Percentiles rank a stretch among this genome's conserved stretches.
Evolutionary conservation across 2,888 invertebrate species (phyloP).

Genomic region (Copidosoma aretas): DNA sequence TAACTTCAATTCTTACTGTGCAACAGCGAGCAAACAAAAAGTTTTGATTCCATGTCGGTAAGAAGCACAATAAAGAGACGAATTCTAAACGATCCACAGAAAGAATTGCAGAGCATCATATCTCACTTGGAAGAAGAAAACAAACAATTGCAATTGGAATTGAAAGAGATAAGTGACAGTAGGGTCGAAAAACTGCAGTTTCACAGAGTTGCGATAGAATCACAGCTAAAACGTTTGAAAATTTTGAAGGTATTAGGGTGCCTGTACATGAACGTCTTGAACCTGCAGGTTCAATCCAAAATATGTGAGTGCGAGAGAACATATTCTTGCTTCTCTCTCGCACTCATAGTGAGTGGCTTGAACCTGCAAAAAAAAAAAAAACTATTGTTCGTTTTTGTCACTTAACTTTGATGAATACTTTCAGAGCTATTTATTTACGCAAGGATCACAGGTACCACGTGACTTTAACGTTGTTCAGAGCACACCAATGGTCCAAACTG

Average conservation of each 20-base stretch:
- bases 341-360: no score
- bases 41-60: slow-evolving; percentile 52
- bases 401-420: slow-evolving; percentile 29
- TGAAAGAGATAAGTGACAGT: slow-evolving; percentile 56
- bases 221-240: slow-evolving; percentile 73
- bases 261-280: neutral
- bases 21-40: slow-evolving; percentile 50
- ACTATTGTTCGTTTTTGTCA: neutral
- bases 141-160: slow-evolving; percentile 61
- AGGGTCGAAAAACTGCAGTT: slow-evolving; percentile 65
- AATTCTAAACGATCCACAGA: slow-evolving; percentile 65
- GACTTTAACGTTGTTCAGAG: slow-evolving; percentile 56
- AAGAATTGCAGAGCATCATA: slow-evolving; percentile 75
- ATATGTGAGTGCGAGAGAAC: no score
- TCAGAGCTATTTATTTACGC: slow-evolving; percentile 58
- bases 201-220: slow-evolving; percentile 70
- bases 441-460: slow-evolving; percentile 42
- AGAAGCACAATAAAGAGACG: slow-evolving; percentile 55
- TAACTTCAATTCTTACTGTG: slow-evolving; percentile 11
- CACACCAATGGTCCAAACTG: slow-evolving; percentile 58
- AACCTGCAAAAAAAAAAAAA: neutral
- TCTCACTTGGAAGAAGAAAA: slow-evolving; percentile 75
- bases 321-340: no score
- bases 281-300: no score
- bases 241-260: slow-evolving; percentile 72